Base-by-base conservation (phyloP, 2,113 vertebrate genomes). In the Thalassoma bifasciatum region DNA sequence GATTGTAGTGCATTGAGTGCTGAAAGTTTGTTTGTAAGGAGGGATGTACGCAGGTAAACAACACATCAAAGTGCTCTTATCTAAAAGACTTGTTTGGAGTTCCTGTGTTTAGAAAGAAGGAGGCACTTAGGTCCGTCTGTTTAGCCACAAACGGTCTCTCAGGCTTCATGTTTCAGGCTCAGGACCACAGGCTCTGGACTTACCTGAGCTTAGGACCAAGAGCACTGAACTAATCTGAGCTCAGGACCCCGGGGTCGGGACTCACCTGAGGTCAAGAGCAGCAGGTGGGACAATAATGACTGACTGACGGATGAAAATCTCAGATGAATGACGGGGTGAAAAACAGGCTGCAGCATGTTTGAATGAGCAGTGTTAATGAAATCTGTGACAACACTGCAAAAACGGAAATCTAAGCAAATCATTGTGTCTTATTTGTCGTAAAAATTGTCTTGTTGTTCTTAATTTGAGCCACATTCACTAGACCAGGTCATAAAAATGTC, bases 41-140 rank as follows among this genome's bases (percentile, higher is more conserved):
- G 62, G 66, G 68, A 57, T 86, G 57, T 82, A 83, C 75, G 78
- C 83, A 92, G 72, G 86, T 90, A 90, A 90, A 92, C 88, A 92
- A 93, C 88, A 87, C 87, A 85, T 86, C 92, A 93, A 92, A 91
- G 89, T 93, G 91, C 90, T 92, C 79, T 85, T 86, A 64, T 84
- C 90, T 87, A 30, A 89, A 91, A 92, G 82, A 91, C 77, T 67
- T 50, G 61, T 86, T 88, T 79, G 26, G 47, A 68, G 72, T 91
- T 84, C 85, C 79, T 85, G 87, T 88, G 75, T 94, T 86, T 86
- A 79, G 79, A 94, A 92, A 93, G 77, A 84, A 86, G 89, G 90
- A 94, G 93, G 93, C 93, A 93, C 93, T 94, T 94, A 64, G 89
- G 90, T 94, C 91, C 83, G 80, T 90, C 84, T 90, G 76, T 86